Evolutionary conservation across 2,797 vertebrate species (phyloP).

Genomic region (Lithobates sylvaticus): DNA sequence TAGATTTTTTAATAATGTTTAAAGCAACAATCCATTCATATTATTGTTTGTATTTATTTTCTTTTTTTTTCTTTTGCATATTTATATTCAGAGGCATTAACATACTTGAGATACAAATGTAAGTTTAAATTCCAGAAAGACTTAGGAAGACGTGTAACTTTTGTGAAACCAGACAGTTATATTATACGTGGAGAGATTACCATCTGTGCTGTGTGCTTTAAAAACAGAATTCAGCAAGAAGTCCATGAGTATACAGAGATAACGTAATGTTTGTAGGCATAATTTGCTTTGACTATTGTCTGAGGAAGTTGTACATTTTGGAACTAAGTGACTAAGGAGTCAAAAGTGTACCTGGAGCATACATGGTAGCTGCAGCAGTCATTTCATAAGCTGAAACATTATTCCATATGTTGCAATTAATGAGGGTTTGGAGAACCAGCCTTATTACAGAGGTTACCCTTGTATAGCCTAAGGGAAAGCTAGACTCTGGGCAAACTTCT

Average conservation of each 20-base stretch:
- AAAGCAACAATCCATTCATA: constrained; percentile 49
- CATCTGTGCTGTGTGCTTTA: constrained; percentile 8
- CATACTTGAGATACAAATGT: constrained; percentile 23
- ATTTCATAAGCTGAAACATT: neutral
- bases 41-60: neutral
- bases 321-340: neutral
- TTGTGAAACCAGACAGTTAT: constrained; percentile 21
- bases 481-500: neutral
- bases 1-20: neutral
- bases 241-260: neutral
- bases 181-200: neutral
- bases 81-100: constrained; percentile 38
- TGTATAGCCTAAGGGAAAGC: neutral
- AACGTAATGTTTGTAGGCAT: constrained; percentile 7
- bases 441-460: neutral
- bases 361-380: neutral
- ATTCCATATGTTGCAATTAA: neutral
- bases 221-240: constrained; percentile 28
- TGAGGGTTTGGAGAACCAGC: neutral
- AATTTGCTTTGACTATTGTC: constrained; percentile 12
- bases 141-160: constrained; percentile 2
- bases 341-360: neutral
- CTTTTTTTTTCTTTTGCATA: neutral
- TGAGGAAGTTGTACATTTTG: constrained; percentile 11
- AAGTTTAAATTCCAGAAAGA: constrained; percentile 34